Evolutionary conservation across 2,797 vertebrate genomes (phyloP).

Genomic region (Pempheris klunzingeri): DNA sequence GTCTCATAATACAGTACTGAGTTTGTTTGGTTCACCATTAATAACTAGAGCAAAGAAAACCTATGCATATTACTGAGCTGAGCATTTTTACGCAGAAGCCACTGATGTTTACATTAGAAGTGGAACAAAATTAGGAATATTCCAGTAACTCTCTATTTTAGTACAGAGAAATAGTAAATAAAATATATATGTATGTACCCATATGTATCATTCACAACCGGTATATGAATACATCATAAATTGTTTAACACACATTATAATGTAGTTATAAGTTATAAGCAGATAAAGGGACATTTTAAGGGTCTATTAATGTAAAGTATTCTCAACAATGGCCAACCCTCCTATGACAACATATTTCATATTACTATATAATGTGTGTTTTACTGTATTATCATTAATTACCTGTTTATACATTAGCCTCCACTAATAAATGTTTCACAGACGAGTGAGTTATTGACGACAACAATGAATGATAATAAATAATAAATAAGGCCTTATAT

Average conservation of each 20-base stretch:
- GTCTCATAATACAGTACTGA: neutral
- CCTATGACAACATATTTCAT: neutral
- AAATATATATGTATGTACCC: too few species aligned
- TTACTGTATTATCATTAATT: neutral
- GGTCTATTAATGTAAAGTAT: neutral
- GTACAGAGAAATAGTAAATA: neutral
- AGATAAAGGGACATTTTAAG: too few species aligned
- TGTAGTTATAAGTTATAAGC: neutral
- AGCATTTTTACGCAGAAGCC: too few species aligned
- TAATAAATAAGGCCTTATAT: neutral
- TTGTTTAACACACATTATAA: neutral
- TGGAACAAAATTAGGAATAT: neutral
- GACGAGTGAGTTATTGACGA: too few species aligned
- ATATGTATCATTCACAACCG: neutral
- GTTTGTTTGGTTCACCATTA: neutral
- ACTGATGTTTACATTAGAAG: neutral
- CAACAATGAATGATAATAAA: too few species aligned
- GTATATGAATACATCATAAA: neutral
- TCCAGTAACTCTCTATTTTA: constrained; percentile 1
- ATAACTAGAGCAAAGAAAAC: neutral
- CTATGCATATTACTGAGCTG: neutral
- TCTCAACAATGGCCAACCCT: neutral
- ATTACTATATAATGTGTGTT: neutral
- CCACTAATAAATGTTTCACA: too few species aligned
- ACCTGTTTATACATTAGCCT: neutral